Evolutionary conservation across 2,113 vertebrate genomes (phyloP), one percentile per base, ranked within the genome.

Genomic region (Paramisgurnus dabryanus): DNA sequence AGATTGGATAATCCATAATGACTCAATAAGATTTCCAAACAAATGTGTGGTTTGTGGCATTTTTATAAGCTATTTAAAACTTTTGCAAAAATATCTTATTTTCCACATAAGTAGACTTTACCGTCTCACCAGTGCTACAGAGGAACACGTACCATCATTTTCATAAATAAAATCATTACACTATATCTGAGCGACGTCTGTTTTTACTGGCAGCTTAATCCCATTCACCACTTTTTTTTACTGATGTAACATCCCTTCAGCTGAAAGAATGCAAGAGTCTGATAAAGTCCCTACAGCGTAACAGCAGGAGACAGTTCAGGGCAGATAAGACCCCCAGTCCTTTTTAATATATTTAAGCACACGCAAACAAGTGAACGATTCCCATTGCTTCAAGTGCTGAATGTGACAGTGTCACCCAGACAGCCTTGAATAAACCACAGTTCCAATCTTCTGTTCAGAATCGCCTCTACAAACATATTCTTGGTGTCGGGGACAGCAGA

Each of bases 401-500:
- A 27, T 64, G 43, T 64, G 73, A 49, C 65, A 15, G 66, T 39
- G 11, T 53, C 17, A n/a, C 60, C 17, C 39, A 17, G 55, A 58
- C 5, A 43, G 45, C 18, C 66, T 70, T 77, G 67, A 27, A 7
- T 55, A 39, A 17, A 41, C 17, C 34, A n/a, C 68, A 13, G 22
- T 53, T 47, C 66, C 41, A 22, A 64, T 67, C 58, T 45, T 68
- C 55, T 39, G 15, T 47, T 71, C 34, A 74, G 22, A 49, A 43
- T 7, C 10, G 27, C 55, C 65, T 81, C 74, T 72, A 65, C 67
- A 78, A 82, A 79, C 76, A 79, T 27, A 49, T 22, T 49, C 50
- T 57, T 15, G 39, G 9, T 40, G 18, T 40, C 41, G 2, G 78
- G 60, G 60, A 22, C 49, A 71, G 80, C 39, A 12, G 63, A 81